Evolutionary conservation across 2,888 invertebrate species (phyloP), one percentile per base, ranked within the genome.

Genomic region (Thymelicus sylvestris): DNA sequence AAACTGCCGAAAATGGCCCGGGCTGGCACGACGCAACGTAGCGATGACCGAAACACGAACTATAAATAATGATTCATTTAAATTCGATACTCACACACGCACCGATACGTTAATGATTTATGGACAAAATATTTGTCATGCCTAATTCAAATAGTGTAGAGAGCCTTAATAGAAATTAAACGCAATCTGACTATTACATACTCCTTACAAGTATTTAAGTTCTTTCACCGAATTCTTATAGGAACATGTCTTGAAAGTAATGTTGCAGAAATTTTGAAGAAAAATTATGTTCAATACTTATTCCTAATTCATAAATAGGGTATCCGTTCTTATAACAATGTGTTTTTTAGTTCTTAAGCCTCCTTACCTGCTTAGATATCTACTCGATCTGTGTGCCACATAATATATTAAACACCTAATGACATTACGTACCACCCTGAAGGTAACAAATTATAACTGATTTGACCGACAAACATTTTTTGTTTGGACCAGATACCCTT

Each of bases 391-490:
- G 80, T 83, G 79, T 80, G 65, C 69, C 83, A 83, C 74, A 83
- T 86, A 85, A 87, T 88, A 86, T 88, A 88, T 88, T 84, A 84
- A 83, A 82, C 82, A 81, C 73, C 83, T 82, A 82, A 85, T 89
- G 89, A 90, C 83, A 82, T 82, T 66, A 71, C 83, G 86, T 88
- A 84, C 93, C 93, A 93, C 93, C 93, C 89, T 86, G 90, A 89
- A 90, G 89, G 87, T 81, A 85, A 91, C 90, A 90, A 90, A 92
- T 90, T 85, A 88, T 80, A 79, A 75, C 80, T 82, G 83, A 80
- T 81, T 83, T 84, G 83, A 75, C 91, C 92, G 89, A 91, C 90
- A 90, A 89, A 88, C 84, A 87, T 90, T 91, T 92, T 90, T 90
- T 88, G 82, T 87, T 67, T 73, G 79, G 81, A 81, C 84, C 88